Percentiles rank a stretch among this genome's conserved stretches.
phyloP scores from a whole-genome alignment of 1,140 invertebrate genomes.

The Diachasmimorpha longicaudata region DNA sequence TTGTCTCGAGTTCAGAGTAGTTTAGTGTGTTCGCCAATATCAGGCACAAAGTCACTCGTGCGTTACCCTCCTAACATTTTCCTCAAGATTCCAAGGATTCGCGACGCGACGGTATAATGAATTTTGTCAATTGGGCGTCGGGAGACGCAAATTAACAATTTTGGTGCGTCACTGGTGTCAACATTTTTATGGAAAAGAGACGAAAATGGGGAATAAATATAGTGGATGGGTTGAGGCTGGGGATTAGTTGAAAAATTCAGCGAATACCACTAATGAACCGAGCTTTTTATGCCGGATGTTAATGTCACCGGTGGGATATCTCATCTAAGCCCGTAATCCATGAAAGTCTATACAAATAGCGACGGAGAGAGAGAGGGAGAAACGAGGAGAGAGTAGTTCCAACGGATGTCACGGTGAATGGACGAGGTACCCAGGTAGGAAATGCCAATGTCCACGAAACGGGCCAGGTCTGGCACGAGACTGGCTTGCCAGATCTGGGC shows the following conservation, averaged over 20 bases:
- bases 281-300: neutral
- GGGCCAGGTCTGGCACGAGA: too few relatives aligned
- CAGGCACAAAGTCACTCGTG: constrained; percentile 14
- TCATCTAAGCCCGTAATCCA: constrained; percentile 10
- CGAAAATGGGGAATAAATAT: too few relatives aligned
- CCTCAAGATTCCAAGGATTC: constrained; percentile 6
- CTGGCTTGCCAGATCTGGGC: too few relatives aligned
- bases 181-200: neutral
- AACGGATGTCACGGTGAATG: constrained; percentile 22
- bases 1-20: neutral
- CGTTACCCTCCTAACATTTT: constrained; percentile 5
- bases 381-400: neutral
- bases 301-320: neutral
- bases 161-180: neutral
- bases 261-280: neutral
- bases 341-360: constrained; percentile 15
- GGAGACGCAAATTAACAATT: neutral
- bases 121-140: neutral
- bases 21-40: neutral
- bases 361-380: neutral
- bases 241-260: neutral
- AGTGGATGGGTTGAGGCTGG: too few relatives aligned
- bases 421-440: too few relatives aligned
- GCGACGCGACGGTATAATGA: neutral
- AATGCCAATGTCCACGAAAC: too few relatives aligned